phyloP scores from a whole-genome alignment of 2,888 invertebrate species.

The Rhynchonema sp. region DNA sequence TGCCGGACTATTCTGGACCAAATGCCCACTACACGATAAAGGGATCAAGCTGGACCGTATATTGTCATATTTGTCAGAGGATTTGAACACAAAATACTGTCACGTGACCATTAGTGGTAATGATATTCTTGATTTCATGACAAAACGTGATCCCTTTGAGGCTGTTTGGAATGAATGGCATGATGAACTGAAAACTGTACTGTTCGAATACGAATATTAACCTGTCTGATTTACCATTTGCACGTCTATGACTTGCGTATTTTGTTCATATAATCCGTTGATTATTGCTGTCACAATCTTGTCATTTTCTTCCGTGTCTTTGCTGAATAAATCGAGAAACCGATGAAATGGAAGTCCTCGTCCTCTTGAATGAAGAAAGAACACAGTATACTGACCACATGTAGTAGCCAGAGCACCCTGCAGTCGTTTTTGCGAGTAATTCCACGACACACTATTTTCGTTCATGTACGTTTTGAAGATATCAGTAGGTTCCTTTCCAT shows the following conservation, averaged over 20 bases:
- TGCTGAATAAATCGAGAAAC: neutral
- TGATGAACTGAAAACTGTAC: no score
- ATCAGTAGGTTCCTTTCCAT: neutral
- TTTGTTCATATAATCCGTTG: neutral
- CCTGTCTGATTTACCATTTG: no score
- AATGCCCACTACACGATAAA: no score
- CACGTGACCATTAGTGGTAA: no score
- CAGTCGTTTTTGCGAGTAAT: neutral
- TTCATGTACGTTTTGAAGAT: neutral
- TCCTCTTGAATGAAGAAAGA: neutral
- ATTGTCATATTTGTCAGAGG: no score
- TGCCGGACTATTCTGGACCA: no score
- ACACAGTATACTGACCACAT: neutral
- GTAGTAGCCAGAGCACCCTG: neutral
- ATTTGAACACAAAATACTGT: no score
- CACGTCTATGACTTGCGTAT: neutral
- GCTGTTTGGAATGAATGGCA: no score
- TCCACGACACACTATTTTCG: neutral
- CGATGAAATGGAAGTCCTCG: neutral
- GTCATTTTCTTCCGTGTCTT: neutral
- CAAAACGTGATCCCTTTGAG: no score
- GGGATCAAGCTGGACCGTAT: no score
- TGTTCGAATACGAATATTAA: neutral
- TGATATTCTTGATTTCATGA: neutral
- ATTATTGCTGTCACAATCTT: neutral